Evolutionary conservation across 2,113 vertebrate genomes (phyloP).

Genomic region (Syngnathus typhle): DNA sequence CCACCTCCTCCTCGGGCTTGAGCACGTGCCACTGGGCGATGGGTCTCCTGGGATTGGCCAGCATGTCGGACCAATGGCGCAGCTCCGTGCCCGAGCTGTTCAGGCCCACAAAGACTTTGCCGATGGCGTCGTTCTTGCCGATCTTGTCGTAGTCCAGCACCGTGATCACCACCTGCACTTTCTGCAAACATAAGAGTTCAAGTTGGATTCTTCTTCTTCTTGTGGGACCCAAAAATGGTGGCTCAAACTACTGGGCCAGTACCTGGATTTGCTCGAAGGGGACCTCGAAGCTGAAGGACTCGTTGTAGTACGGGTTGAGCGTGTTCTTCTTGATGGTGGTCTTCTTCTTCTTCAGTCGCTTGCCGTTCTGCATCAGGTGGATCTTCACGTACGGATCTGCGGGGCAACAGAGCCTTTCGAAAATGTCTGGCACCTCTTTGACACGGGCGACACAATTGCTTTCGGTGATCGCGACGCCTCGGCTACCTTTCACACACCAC

Average conservation of each 20-base stretch:
- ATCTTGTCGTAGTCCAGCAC: conserved; percentile 99
- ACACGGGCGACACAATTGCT: no score
- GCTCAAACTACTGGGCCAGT: conserved; percentile 14
- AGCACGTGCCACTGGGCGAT: conserved; percentile 98
- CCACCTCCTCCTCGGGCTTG: conserved; percentile 93
- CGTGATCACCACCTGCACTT: conserved; percentile 99
- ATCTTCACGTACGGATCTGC: conserved; percentile 98
- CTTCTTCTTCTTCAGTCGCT: conserved; percentile 99
- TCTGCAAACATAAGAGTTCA: conserved; percentile 64
- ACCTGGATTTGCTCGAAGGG: conserved; percentile 99
- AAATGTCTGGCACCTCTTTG: no score
- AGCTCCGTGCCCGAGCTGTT: conserved; percentile 96
- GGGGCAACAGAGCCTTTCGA: background rate
- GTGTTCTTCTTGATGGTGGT: conserved; percentile 99
- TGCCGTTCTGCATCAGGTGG: conserved; percentile 98
- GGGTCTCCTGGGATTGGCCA: conserved; percentile 97
- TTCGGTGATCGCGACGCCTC: no score
- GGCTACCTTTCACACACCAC: background rate
- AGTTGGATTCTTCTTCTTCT: no score
- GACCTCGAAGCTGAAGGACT: conserved; percentile 99
- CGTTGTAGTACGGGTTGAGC: conserved; percentile 98
- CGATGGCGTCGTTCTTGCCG: conserved; percentile 99
- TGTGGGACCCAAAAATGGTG: no score
- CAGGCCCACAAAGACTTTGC: conserved; percentile 98
- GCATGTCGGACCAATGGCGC: conserved; percentile 98